Percentiles rank a stretch among this genome's conserved stretches.
Evolutionary conservation across 2,797 vertebrate species (phyloP).

Genomic region (Girardinus metallicus): DNA sequence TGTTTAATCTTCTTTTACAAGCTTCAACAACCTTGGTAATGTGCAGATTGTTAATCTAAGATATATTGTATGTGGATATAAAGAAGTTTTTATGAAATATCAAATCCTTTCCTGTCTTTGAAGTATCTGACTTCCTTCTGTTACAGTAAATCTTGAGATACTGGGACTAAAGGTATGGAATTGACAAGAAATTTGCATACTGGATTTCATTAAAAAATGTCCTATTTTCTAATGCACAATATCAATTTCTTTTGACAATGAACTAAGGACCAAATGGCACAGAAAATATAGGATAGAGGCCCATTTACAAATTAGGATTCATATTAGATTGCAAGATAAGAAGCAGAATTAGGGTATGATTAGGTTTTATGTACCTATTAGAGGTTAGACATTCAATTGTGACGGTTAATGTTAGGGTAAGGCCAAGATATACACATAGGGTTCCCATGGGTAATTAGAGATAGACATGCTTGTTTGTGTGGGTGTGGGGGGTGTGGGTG

Average conservation of each 20-base stretch:
- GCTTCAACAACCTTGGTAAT: background rate
- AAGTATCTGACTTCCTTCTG: background rate
- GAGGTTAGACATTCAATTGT: conserved; percentile 2
- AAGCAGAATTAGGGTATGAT: background rate
- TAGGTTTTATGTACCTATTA: background rate
- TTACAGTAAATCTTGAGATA: background rate
- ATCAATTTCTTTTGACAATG: background rate
- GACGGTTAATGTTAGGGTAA: conserved; percentile 1
- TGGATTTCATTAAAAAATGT: background rate
- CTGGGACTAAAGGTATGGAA: background rate
- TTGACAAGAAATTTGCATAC: background rate
- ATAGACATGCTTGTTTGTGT: conserved; percentile 6
- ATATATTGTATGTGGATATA: background rate
- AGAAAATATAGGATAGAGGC: background rate
- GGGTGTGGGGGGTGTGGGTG: conserved; percentile 10
- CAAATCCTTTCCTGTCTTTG: background rate
- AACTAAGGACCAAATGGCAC: background rate
- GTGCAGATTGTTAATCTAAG: background rate
- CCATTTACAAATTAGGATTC: background rate
- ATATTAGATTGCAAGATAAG: background rate
- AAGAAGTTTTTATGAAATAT: background rate
- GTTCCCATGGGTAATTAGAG: background rate
- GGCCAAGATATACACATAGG: background rate
- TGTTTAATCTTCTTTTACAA: background rate
- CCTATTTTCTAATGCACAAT: background rate